Conservation (phyloP, 2,113 vertebrate species). For the Etheostoma cragini region DNA sequence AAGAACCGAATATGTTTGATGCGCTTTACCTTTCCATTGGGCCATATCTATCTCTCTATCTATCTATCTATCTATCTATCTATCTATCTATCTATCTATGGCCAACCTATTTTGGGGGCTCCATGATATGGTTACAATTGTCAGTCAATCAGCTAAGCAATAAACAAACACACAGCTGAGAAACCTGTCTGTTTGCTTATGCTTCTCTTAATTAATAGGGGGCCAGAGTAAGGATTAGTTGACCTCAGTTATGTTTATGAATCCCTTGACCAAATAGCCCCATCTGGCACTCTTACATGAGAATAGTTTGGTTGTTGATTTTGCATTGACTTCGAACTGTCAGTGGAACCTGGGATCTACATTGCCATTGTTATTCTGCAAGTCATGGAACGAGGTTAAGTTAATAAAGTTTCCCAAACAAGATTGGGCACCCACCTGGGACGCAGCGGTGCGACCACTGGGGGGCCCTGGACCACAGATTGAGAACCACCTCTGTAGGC, state of each 20-base stretch:
- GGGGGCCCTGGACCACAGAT: slow-evolving; percentile 46
- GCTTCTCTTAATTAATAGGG: slow-evolving; percentile 29
- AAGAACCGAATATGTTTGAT: too few species aligned
- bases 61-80: background rate
- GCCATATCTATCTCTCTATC: too few species aligned
- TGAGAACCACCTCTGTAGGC: slow-evolving; percentile 43
- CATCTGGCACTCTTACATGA: slow-evolving; percentile 16
- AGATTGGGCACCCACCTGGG: slow-evolving; percentile 50
- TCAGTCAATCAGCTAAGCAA: too few species aligned
- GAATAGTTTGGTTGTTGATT: slow-evolving; percentile 1
- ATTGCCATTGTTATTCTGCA: slow-evolving; percentile 9
- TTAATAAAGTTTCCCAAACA: slow-evolving; percentile 34
- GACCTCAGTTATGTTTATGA: background rate
- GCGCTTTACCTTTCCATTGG: too few species aligned
- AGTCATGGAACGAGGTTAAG: slow-evolving; percentile 37
- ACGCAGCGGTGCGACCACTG: slow-evolving; percentile 35
- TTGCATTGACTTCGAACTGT: slow-evolving; percentile 19
- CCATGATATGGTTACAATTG: background rate
- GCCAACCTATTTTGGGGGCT: background rate
- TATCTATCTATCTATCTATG: background rate
- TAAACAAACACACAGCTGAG: too few species aligned
- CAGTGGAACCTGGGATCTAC: slow-evolving; percentile 21
- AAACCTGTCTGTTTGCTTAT: slow-evolving; percentile 34
- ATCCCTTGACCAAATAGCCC: background rate
- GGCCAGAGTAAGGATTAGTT: background rate